These are phyloP conservation scores for Pogonomyrmex californicus DNA, from an alignment of 1,140 invertebrate genomes.

Conservation along the genomic window DNA sequence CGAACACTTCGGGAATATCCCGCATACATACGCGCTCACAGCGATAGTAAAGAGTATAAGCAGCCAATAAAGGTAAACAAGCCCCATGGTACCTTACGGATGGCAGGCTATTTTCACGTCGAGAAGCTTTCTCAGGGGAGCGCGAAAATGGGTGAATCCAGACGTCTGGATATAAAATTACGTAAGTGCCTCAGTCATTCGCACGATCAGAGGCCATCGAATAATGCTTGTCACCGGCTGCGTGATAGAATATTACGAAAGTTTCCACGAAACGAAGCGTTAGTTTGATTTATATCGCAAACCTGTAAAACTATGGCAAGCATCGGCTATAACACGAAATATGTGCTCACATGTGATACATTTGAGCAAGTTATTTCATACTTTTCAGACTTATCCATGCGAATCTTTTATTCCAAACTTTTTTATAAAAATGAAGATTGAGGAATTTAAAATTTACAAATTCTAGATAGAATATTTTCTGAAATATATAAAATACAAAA, in stretches of 20 bases:
- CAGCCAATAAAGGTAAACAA: slow-evolving; percentile 62
- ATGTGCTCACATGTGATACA: background rate
- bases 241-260: slow-evolving; percentile 57
- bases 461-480: background rate
- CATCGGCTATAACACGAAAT: background rate
- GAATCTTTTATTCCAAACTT: background rate
- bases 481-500: background rate
- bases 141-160: slow-evolving; percentile 31
- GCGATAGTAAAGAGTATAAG: slow-evolving; percentile 52
- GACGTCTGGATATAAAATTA: slow-evolving; percentile 48
- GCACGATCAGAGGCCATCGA: slow-evolving; percentile 16
- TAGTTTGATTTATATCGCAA: slow-evolving; percentile 43
- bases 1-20: slow-evolving; percentile 15
- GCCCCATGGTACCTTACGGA: slow-evolving; percentile 30
- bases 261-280: slow-evolving; percentile 32
- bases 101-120: slow-evolving; percentile 36
- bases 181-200: slow-evolving; percentile 17
- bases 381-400: background rate
- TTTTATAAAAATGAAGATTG: background rate
- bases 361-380: background rate
- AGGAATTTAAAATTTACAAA: background rate
- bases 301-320: slow-evolving; percentile 37
- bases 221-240: slow-evolving; percentile 9
- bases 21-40: background rate
- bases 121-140: slow-evolving; percentile 8